Base-by-base conservation (phyloP, 35 echinoderm and acorn worm species). In the Apostichopus parvimensis region DNA sequence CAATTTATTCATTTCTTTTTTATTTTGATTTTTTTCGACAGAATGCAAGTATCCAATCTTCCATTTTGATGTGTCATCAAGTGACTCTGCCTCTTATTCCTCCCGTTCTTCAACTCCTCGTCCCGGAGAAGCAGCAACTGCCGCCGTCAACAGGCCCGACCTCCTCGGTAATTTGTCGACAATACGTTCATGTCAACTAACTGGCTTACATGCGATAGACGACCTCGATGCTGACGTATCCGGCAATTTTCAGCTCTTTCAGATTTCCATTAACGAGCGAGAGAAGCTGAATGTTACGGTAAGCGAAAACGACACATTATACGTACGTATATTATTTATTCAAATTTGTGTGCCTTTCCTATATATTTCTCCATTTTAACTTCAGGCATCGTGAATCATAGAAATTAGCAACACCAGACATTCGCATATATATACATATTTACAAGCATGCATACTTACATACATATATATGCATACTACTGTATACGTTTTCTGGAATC, bases 21-120 rank as follows among this genome's bases (percentile, higher is more conserved):
- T n/a, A n/a, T n/a, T 79, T 5, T 45, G 0, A 1, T 6, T 25
- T n/a, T 15, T 54, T 55, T 82, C 5, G 1, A 82, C 11, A 82
- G 79, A 53, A 82, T 82, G 79, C 79, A 45, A 82, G n/a, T 56
- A 45, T 82, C 52, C 79, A 53, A 82, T 82, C n/a, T 56, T 56
- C 53, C 79, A 56, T 55, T 34, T 82, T 20, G 22, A 82, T 54
- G 79, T 82, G 55, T 55, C 79, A 82, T 82, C 79, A 8, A 55
- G 10, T 54, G 79, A 34, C n/a, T 5, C 18, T 55, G 11, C 34
- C 25, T 68, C 64, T 18, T 68, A 11, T 14, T 68, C 64, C 18
- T 68, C 64, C 11, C 18, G 11, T 68, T 68, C 64, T 68, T 18
- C 64, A 68, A 14, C 64, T 68, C 64, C 11, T 68, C 64, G 10